phyloP scores from a whole-genome alignment of 2,113 vertebrate genomes.

The Pelecanus crispus region DNA sequence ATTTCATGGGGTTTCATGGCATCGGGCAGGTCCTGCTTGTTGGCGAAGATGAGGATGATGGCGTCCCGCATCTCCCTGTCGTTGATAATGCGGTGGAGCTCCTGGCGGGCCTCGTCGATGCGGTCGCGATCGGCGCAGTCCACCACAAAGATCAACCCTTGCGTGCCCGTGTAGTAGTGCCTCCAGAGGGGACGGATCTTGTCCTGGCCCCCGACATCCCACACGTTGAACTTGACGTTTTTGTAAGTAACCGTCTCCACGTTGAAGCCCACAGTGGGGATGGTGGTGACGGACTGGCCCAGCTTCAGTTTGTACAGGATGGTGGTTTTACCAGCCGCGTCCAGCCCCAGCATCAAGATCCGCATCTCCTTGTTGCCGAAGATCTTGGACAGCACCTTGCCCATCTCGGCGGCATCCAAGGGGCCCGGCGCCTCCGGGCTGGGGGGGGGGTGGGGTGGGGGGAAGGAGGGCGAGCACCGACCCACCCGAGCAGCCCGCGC shows the following conservation, averaged over 20 bases:
- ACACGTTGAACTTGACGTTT: slow-evolving; percentile 99
- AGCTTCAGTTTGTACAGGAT: slow-evolving; percentile 99
- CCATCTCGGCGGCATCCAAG: slow-evolving; percentile 84
- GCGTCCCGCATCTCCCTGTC: slow-evolving; percentile 99
- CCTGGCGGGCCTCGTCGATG: slow-evolving; percentile 96
- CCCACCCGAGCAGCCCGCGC: neutral
- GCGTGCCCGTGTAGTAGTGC: slow-evolving; percentile 99
- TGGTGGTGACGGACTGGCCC: slow-evolving; percentile 98
- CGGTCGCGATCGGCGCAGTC: slow-evolving; percentile 99
- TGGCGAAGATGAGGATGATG: slow-evolving; percentile 99
- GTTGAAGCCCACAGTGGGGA: slow-evolving; percentile 98
- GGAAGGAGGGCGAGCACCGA: neutral
- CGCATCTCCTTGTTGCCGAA: slow-evolving; percentile 99
- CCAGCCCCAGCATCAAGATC: slow-evolving; percentile 98
- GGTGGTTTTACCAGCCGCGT: slow-evolving; percentile 97
- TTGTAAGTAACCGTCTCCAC: slow-evolving; percentile 99
- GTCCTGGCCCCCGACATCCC: slow-evolving; percentile 98
- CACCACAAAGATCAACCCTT: slow-evolving; percentile 98
- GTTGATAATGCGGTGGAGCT: slow-evolving; percentile 98
- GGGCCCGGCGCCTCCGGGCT: slow-evolving; percentile 32
- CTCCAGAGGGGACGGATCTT: slow-evolving; percentile 98
- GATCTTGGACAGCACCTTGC: slow-evolving; percentile 98
- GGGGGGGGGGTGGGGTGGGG: too few relatives aligned
- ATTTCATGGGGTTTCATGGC: slow-evolving; percentile 99
- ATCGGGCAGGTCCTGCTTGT: slow-evolving; percentile 99